phyloP scores from a whole-genome alignment of 2,797 vertebrate genomes.

The Karalla daura region DNA sequence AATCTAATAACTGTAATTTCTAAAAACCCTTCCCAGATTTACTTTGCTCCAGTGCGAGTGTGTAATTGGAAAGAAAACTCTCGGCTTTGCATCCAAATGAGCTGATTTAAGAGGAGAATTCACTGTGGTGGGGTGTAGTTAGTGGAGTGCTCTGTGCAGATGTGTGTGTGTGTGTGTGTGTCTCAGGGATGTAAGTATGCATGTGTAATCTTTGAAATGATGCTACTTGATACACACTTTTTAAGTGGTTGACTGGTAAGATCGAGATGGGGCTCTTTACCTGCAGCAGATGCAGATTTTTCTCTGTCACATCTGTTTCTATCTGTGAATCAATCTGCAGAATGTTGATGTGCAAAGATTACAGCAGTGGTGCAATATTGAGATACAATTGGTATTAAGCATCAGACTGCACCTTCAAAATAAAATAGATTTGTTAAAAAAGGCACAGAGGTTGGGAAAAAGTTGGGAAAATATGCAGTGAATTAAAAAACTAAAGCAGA shows the following conservation, averaged over 20 bases:
- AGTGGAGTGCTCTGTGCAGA: neutral
- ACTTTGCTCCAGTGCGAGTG: constrained; percentile 69
- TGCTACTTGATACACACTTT: neutral
- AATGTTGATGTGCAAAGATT: too few species aligned
- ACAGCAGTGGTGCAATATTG: too few species aligned
- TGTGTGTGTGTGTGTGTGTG: neutral
- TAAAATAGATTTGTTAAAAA: too few species aligned
- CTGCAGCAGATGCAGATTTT: neutral
- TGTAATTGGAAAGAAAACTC: constrained; percentile 74
- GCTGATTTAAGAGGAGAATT: constrained; percentile 58
- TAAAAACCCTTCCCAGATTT: constrained; percentile 65
- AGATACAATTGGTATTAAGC: too few species aligned
- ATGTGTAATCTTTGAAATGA: constrained; percentile 10
- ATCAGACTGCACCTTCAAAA: too few species aligned
- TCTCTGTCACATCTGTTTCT: neutral
- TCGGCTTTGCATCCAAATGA: constrained; percentile 76
- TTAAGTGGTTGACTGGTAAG: neutral
- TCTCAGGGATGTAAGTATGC: constrained; percentile 16
- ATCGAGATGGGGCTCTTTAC: neutral
- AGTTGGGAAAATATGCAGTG: too few species aligned
- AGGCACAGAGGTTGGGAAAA: too few species aligned
- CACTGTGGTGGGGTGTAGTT: neutral
- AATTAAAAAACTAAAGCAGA: too few species aligned
- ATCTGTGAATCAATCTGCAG: too few species aligned
- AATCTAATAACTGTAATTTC: constrained; percentile 78